Base-by-base conservation (phyloP, 2,888 invertebrate genomes). In the Eutolmus rufibarbis region DNA sequence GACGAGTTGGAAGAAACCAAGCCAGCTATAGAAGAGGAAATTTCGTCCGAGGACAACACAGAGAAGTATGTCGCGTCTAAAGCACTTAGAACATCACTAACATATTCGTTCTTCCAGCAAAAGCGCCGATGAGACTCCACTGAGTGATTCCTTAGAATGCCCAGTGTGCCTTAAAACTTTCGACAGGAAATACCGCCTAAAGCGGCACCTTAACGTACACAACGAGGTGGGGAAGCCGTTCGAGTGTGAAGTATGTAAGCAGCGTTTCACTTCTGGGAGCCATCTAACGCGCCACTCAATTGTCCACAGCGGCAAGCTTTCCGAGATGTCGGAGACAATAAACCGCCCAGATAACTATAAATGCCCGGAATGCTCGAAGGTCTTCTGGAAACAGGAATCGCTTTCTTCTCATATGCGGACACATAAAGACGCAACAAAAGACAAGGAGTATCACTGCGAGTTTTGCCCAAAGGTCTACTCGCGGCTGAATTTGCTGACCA, bases 291-390 rank as follows among this genome's bases (percentile, higher is more conserved):
- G 90, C 0, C 92, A 92, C 88, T 89, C 89, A 57, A 89, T 90
- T 23, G 89, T 90, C 4, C 91, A 92, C 89, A 89, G 90, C 19
- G 88, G 56, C 5, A 31, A 76, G 9, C 77, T 86, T 9, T 51
- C 76, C 2, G 37, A 77, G 77, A 77, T 85, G 74, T 79, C 89
- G 12, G 88, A 88, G 8, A 74, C 81, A 43, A 74, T 87, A n/a
- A 81, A 86, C 19, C 87, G 86, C 28, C 66, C 78, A n/a, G 78
- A 86, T 1, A 57, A 74, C 3, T 92, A 91, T 87, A 92, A 92
- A 89, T 95, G 95, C 90, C 89, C 92, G 1, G 91, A 94, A 76
- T 95, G 95, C 90, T 91, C 92, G n/a, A 92, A 93, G 89, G 92
- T 91, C 34, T 95, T 94, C 90, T 91, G 90, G 5, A 94, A 94